Percentiles rank a stretch among this genome's conserved stretches.
phyloP scores from a whole-genome alignment of 2,797 vertebrate genomes.

The Aplochiton taeniatus region DNA sequence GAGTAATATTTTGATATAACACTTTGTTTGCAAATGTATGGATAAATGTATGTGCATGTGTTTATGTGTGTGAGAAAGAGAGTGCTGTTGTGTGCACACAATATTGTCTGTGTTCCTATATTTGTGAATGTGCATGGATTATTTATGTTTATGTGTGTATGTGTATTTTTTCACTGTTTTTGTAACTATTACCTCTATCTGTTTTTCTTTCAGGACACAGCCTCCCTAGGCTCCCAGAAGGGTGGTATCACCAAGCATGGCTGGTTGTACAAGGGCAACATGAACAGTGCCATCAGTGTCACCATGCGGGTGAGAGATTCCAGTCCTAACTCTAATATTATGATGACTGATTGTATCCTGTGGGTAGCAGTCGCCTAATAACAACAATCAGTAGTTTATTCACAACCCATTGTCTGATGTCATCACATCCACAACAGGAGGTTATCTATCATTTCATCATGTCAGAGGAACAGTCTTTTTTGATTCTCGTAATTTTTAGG shows the following conservation, averaged over 20 bases:
- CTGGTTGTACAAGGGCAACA: constrained; percentile 98
- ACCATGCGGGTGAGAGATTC: constrained; percentile 90
- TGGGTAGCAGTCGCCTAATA: neutral
- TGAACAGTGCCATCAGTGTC: constrained; percentile 98
- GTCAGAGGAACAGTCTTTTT: neutral
- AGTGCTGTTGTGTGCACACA: too few species aligned
- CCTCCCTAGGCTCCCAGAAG: constrained; percentile 96
- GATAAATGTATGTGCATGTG: neutral
- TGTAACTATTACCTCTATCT: constrained; percentile 21
- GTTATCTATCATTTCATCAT: neutral
- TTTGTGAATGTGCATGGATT: neutral
- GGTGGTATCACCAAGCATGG: constrained; percentile 96
- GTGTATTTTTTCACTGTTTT: constrained; percentile 15
- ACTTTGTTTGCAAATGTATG: neutral
- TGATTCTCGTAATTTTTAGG: neutral
- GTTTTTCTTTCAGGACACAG: constrained; percentile 83
- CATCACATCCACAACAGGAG: neutral
- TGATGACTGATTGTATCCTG: neutral
- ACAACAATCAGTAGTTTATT: neutral
- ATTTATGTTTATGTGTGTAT: neutral
- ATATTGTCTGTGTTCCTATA: neutral
- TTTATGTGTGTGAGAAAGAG: neutral
- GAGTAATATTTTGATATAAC: constrained; percentile 14
- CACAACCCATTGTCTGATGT: neutral
- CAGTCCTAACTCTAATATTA: neutral